Percentiles rank a stretch among this genome's conserved stretches.
Evolutionary conservation across 2,797 vertebrate genomes (phyloP).

Genomic region (Tauraco hartlaubi): DNA sequence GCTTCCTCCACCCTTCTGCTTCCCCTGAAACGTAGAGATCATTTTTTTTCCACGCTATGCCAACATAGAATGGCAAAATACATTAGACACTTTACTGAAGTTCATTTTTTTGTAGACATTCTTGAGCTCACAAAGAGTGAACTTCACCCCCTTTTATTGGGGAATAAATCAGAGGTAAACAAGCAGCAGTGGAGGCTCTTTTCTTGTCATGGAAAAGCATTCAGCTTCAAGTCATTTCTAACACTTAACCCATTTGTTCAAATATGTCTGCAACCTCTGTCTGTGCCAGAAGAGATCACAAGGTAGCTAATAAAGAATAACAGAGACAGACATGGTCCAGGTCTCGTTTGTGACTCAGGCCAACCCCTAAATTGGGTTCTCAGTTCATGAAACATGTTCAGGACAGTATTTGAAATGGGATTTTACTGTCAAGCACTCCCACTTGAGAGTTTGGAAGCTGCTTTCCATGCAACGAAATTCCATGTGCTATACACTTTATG

Average conservation of each 20-base stretch:
- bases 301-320: neutral
- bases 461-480: neutral
- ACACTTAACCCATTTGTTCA: neutral
- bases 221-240: conserved; percentile 26
- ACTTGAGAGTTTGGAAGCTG: neutral
- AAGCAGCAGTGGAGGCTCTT: neutral
- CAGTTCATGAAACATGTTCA: neutral
- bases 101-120: neutral
- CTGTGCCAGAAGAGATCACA: neutral
- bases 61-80: neutral
- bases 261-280: neutral
- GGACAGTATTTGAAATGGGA: neutral
- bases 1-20: neutral
- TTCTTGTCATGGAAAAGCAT: neutral
- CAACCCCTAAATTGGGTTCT: neutral
- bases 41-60: neutral
- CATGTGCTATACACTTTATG: neutral
- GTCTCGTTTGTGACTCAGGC: neutral
- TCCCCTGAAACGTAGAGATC: neutral
- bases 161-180: conserved; percentile 34
- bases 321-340: neutral
- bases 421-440: neutral
- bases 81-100: neutral
- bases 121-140: neutral
- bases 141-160: neutral